These are phyloP conservation scores for Tanypteryx hageni DNA, from an alignment of 2,888 invertebrate genomes.

Conservation along the genomic window DNA sequence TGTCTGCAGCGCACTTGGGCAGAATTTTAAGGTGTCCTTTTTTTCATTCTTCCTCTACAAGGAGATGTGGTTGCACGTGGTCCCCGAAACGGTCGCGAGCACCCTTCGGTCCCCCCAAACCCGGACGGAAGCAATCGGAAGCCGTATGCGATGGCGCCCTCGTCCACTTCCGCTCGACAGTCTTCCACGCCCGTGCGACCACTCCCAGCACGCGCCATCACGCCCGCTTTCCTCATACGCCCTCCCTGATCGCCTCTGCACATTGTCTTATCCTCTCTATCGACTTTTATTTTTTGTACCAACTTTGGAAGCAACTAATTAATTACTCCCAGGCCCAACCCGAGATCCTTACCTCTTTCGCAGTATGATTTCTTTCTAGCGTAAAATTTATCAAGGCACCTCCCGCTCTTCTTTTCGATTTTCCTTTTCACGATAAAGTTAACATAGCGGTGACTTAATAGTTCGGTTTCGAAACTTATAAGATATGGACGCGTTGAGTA, in stretches of 20 bases:
- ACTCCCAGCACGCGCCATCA: constrained; percentile 52
- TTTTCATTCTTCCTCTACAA: constrained; percentile 11
- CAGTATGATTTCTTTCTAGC: too few species aligned
- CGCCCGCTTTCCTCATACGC: constrained; percentile 37
- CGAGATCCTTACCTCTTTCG: too few species aligned
- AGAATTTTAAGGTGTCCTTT: neutral
- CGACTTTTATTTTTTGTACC: neutral
- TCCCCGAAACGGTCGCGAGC: neutral
- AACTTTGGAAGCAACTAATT: constrained; percentile 21
- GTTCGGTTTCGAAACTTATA: too few species aligned
- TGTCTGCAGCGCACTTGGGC: neutral
- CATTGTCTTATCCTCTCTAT: constrained; percentile 23
- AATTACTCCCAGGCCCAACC: constrained; percentile 23
- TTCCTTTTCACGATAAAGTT: too few species aligned
- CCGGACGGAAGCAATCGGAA: constrained; percentile 54
- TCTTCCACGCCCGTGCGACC: constrained; percentile 34
- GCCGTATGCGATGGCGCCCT: constrained; percentile 48
- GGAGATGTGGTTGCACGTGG: neutral
- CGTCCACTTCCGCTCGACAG: constrained; percentile 42
- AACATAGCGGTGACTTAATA: too few species aligned
- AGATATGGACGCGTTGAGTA: too few species aligned
- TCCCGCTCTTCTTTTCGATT: too few species aligned
- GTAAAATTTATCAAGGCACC: too few species aligned
- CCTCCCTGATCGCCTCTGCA: neutral
- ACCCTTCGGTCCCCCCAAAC: neutral